A percentile compares a stretch with the other conserved stretches of the same genome.
These are phyloP conservation scores for Ophiodon elongatus DNA, from an alignment of 2,113 vertebrate genomes.

Conservation along the genomic window DNA sequence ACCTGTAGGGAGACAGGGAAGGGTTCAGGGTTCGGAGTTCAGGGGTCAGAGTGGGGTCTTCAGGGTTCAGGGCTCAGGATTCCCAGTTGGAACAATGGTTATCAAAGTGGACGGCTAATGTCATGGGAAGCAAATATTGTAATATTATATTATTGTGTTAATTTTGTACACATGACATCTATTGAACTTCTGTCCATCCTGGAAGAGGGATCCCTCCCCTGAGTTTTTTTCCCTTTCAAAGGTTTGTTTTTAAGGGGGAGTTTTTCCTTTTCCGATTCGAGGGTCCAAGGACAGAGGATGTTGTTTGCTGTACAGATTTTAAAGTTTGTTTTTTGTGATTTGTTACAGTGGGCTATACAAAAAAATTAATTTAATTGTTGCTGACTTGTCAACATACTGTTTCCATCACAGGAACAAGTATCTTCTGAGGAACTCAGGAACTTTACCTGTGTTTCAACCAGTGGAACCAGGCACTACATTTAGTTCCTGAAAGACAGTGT, in stretches of 20 bases:
- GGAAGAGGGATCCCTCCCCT: too few relatives aligned
- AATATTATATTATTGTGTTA: too few relatives aligned
- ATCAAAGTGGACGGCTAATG: neutral
- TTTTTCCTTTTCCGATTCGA: too few relatives aligned
- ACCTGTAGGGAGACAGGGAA: slow-evolving; percentile 77
- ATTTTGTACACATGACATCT: too few relatives aligned
- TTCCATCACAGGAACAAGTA: neutral
- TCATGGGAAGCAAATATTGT: neutral
- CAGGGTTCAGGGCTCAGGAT: neutral
- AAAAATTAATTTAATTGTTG: neutral
- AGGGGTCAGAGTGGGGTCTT: too few relatives aligned
- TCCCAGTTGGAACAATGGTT: neutral
- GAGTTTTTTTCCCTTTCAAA: too few relatives aligned
- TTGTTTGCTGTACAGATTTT: too few relatives aligned
- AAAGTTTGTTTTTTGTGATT: too few relatives aligned
- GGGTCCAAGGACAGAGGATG: too few relatives aligned
- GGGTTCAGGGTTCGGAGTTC: neutral
- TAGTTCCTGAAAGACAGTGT: neutral
- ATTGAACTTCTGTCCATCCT: too few relatives aligned
- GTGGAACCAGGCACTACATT: neutral
- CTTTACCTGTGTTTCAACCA: neutral
- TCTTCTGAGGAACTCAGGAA: neutral
- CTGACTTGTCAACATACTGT: neutral
- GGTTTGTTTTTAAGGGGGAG: too few relatives aligned
- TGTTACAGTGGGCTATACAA: too few relatives aligned